Percentiles rank a stretch among this genome's conserved stretches.
Conservation (phyloP, 2,888 invertebrate genomes). For the Alsophila aescularia region DNA sequence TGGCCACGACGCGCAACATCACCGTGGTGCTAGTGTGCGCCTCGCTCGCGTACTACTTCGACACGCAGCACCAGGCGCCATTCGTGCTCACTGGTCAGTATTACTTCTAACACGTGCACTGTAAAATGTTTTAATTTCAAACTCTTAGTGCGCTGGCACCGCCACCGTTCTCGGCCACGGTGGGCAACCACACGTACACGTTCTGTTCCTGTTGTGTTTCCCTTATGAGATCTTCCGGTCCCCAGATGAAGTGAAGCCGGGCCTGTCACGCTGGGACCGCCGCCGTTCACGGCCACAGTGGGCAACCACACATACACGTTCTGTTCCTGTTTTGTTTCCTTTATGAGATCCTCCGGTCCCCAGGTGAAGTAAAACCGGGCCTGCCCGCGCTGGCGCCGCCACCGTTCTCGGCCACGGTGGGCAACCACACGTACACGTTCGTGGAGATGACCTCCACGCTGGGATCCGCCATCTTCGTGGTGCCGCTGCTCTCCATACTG, state of each 20-base stretch:
- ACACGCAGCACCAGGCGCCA: constrained; percentile 84
- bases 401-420: constrained; percentile 86
- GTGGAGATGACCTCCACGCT: constrained; percentile 90
- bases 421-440: constrained; percentile 87
- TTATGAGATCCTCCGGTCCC: too few relatives aligned
- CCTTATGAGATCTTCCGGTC: too few relatives aligned
- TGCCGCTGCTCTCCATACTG: constrained; percentile 95
- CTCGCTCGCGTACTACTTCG: constrained; percentile 86
- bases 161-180: too few relatives aligned
- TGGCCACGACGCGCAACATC: constrained; percentile 90
- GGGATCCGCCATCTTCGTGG: constrained; percentile 93
- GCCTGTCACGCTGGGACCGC: too few relatives aligned
- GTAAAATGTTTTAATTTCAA: too few relatives aligned
- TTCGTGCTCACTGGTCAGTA: constrained; percentile 87
- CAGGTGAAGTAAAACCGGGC: constrained; percentile 89
- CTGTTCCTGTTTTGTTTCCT: too few relatives aligned
- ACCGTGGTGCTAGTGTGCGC: constrained; percentile 89
- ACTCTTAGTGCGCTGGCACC: too few relatives aligned
- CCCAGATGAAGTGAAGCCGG: constrained; percentile 88
- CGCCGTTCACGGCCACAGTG: too few relatives aligned
- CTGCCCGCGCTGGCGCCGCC: constrained; percentile 87
- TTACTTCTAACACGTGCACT: too few relatives aligned
- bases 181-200: too few relatives aligned
- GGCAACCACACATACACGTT: too few relatives aligned
- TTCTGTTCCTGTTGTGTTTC: too few relatives aligned